These are phyloP conservation scores for Protonemura montana DNA, from an alignment of 2,888 invertebrate species.

Conservation along the genomic window DNA sequence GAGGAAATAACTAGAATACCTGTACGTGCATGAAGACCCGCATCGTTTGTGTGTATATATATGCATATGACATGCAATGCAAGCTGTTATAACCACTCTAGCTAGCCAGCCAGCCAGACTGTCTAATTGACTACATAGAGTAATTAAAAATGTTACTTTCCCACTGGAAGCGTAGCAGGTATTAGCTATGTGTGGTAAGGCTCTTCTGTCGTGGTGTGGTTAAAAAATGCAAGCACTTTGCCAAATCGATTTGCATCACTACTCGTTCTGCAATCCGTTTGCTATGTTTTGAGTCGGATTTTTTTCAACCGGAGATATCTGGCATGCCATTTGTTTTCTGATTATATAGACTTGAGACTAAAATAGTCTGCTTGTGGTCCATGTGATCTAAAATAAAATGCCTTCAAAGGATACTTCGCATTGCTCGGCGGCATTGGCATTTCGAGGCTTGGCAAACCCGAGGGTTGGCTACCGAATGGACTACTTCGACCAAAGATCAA, in stretches of 20 bases:
- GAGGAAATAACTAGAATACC: neutral
- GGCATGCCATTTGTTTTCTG: neutral
- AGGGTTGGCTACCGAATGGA: too few species aligned
- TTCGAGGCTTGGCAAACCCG: neutral
- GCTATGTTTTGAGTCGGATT: neutral
- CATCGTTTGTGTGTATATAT: neutral
- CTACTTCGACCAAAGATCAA: too few species aligned
- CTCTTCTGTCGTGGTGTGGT: neutral
- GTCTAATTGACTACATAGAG: neutral
- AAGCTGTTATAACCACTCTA: neutral
- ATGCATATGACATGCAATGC: neutral
- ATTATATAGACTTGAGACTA: neutral
- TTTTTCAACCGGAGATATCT: neutral
- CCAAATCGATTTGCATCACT: neutral
- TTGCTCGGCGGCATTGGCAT: neutral
- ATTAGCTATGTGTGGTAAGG: neutral
- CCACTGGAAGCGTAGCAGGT: neutral
- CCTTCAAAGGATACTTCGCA: neutral
- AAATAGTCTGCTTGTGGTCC: neutral
- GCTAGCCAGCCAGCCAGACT: neutral
- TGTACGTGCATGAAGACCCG: neutral
- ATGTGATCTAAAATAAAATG: neutral
- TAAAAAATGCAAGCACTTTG: neutral
- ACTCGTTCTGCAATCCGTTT: neutral
- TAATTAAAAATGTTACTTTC: neutral